Percentiles rank a stretch among this genome's conserved stretches.
Conservation (phyloP, 2,888 invertebrate genomes). For the Creontiades dilutus region DNA sequence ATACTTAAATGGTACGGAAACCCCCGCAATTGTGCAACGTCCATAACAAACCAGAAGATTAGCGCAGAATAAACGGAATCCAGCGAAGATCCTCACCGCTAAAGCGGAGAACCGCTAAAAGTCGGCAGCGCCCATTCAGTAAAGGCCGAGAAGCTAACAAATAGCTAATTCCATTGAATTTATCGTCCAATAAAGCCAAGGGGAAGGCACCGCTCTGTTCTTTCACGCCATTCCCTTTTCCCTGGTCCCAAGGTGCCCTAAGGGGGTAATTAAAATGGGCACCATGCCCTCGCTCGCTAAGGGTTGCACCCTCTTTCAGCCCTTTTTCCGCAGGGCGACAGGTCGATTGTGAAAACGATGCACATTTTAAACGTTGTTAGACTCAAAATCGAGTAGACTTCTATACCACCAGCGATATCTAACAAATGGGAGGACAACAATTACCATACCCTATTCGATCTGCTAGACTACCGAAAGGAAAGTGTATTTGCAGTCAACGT, state of each 20-base stretch:
- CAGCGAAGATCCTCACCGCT: conserved; percentile 19
- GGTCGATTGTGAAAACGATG: conserved; percentile 12
- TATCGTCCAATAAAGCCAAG: conserved; percentile 66
- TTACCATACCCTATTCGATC: no score
- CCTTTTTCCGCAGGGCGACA: conserved; percentile 4
- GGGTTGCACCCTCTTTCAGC: conserved; percentile 29
- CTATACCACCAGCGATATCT: not conserved
- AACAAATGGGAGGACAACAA: no score
- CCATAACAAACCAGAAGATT: conserved; percentile 42
- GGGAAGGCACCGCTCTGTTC: conserved; percentile 41
- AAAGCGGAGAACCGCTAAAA: conserved; percentile 51
- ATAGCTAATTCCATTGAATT: conserved; percentile 68
- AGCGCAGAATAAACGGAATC: conserved; percentile 21
- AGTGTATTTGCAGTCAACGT: no score
- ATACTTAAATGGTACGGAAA: not conserved
- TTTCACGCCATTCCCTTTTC: conserved; percentile 12
- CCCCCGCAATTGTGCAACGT: not conserved
- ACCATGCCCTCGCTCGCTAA: conserved; percentile 16
- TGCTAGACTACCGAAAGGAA: no score
- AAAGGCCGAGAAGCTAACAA: conserved; percentile 45
- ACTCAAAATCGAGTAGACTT: not conserved
- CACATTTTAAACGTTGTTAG: conserved; percentile 9
- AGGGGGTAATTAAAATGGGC: conserved; percentile 51
- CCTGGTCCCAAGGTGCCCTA: not conserved
- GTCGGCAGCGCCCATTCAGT: conserved; percentile 54